Evolutionary conservation across 1,140 invertebrate species (phyloP).

Genomic region (Lordiphosa mommai): DNA sequence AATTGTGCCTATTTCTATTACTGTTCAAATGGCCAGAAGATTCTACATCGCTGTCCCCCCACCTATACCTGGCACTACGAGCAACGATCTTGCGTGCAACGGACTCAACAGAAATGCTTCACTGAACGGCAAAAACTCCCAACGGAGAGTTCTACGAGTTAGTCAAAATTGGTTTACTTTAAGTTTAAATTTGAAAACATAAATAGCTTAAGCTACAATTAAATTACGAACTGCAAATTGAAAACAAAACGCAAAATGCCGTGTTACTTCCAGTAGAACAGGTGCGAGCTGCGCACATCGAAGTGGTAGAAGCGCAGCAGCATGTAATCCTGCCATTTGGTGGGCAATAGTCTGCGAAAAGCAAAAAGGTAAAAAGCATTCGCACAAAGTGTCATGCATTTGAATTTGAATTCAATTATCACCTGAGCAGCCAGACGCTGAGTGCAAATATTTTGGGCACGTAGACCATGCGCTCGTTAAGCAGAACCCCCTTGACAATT

Average conservation of each 20-base stretch:
- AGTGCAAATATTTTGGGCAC: slow-evolving; percentile 78
- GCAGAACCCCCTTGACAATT: slow-evolving; percentile 67
- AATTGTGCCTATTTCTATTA: slow-evolving; percentile 56
- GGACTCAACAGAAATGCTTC: slow-evolving; percentile 22
- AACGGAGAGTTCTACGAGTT: slow-evolving; percentile 11
- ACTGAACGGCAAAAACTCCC: neutral
- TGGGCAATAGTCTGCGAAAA: slow-evolving; percentile 57
- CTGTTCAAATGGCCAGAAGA: slow-evolving; percentile 46
- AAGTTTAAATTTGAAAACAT: slow-evolving; percentile 33
- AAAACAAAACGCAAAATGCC: slow-evolving; percentile 15
- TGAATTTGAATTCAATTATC: slow-evolving; percentile 20
- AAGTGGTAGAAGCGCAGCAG: slow-evolving; percentile 68
- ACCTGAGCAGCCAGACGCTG: slow-evolving; percentile 73
- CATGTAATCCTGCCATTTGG: slow-evolving; percentile 78
- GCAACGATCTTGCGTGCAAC: slow-evolving; percentile 38
- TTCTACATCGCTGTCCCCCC: slow-evolving; percentile 39
- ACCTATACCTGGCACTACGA: slow-evolving; percentile 49
- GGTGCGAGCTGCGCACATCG: slow-evolving; percentile 65
- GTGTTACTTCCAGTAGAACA: slow-evolving; percentile 69
- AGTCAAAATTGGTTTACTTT: slow-evolving; percentile 30
- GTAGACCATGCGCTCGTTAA: slow-evolving; percentile 73
- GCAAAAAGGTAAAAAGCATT: neutral
- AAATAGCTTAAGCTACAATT: slow-evolving; percentile 44
- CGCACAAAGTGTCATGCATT: neutral
- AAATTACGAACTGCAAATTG: slow-evolving; percentile 38